Conservation (phyloP, 1,140 invertebrate genomes). For the Popillia japonica region DNA sequence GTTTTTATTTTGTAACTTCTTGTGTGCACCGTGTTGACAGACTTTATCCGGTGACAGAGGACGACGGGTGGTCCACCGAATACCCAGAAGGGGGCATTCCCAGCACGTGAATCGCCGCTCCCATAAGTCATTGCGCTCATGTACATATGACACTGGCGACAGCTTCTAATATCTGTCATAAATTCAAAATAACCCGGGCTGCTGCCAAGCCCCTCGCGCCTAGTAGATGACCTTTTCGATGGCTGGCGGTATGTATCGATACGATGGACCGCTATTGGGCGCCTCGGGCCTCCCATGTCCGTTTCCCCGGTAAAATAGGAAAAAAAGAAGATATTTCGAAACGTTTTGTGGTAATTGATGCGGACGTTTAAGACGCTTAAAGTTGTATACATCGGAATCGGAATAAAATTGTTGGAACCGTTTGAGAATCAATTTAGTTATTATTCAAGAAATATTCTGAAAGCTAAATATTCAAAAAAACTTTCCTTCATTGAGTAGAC, state of each 20-base stretch:
- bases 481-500: too few species aligned
- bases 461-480: too few species aligned
- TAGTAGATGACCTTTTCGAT: not conserved
- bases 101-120: slow-evolving; percentile 37
- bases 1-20: not conserved
- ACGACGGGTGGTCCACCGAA: slow-evolving; percentile 29
- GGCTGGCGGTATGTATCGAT: not conserved
- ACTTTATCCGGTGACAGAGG: slow-evolving; percentile 38
- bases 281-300: not conserved
- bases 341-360: not conserved
- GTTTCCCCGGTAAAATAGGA: not conserved
- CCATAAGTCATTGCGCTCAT: slow-evolving; percentile 38
- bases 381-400: too few species aligned
- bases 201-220: not conserved
- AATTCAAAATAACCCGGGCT: slow-evolving; percentile 22
- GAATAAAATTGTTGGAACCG: too few species aligned
- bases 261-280: not conserved
- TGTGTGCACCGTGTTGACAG: slow-evolving; percentile 9
- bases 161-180: slow-evolving; percentile 39
- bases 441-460: too few species aligned
- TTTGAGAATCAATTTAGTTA: too few species aligned
- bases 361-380: too few species aligned
- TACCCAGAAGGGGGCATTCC: slow-evolving; percentile 35
- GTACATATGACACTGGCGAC: slow-evolving; percentile 38
- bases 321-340: not conserved